A percentile compares a stretch with the other conserved stretches of the same genome.
These are phyloP conservation scores for Cinara cedri DNA, from an alignment of 2,888 invertebrate genomes.

Conservation along the genomic window DNA sequence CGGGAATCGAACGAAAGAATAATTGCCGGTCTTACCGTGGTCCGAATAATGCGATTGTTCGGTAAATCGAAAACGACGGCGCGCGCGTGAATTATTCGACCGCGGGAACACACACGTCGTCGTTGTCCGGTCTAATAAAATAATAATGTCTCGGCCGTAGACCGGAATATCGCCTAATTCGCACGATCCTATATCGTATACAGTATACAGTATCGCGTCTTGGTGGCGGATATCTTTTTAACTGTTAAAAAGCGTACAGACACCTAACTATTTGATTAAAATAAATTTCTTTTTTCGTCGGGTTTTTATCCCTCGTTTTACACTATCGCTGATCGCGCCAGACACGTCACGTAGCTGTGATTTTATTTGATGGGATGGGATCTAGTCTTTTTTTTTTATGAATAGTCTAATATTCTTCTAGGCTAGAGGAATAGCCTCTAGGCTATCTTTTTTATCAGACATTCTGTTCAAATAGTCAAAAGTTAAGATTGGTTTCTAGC, in stretches of 20 bases:
- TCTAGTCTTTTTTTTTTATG: too few relatives aligned
- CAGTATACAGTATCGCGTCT: too few relatives aligned
- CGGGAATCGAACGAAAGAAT: background rate
- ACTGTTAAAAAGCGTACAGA: constrained; percentile 19
- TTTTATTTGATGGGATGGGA: too few relatives aligned
- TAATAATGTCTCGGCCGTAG: background rate
- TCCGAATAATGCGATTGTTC: constrained; percentile 39
- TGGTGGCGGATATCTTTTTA: constrained; percentile 33
- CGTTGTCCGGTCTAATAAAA: too few relatives aligned
- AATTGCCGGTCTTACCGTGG: constrained; percentile 15
- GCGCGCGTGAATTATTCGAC: constrained; percentile 16
- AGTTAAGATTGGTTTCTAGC: too few relatives aligned
- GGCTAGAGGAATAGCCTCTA: too few relatives aligned
- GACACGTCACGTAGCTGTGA: too few relatives aligned
- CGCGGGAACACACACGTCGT: constrained; percentile 48
- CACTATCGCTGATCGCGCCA: too few relatives aligned
- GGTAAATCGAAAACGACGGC: constrained; percentile 22
- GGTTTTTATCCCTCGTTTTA: background rate
- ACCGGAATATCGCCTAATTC: constrained; percentile 33
- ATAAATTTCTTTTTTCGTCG: background rate
- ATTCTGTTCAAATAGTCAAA: too few relatives aligned
- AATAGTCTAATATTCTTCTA: too few relatives aligned
- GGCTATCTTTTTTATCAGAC: too few relatives aligned
- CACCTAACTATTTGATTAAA: too few relatives aligned
- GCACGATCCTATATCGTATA: background rate